Conservation (phyloP, 2,797 vertebrate species). For the Erethizon dorsatum region DNA sequence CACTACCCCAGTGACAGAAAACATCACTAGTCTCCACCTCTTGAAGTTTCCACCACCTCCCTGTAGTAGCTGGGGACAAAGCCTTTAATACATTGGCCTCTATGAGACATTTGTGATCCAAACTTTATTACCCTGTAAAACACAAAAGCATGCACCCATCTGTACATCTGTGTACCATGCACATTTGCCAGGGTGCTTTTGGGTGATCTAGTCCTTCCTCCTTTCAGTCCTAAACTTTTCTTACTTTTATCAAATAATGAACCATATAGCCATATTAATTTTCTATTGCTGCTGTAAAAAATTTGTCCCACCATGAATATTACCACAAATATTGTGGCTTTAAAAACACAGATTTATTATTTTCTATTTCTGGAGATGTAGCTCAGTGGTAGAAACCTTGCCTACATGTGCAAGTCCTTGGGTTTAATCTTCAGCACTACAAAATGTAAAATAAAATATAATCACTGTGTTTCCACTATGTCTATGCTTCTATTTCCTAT, state of each 20-base stretch:
- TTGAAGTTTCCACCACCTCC: neutral
- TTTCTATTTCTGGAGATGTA: neutral
- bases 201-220: neutral
- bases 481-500: neutral
- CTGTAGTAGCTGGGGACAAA: neutral
- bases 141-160: no score
- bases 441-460: neutral
- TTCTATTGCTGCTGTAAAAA: slow-evolving; percentile 1
- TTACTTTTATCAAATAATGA: slow-evolving; percentile 17
- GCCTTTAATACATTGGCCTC: neutral
- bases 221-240: neutral
- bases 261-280: neutral
- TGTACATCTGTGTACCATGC: neutral
- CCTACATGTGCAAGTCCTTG: neutral
- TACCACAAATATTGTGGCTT: neutral
- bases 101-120: neutral
- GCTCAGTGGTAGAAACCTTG: neutral
- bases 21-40: neutral
- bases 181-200: neutral
- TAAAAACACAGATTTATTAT: neutral
- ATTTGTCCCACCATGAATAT: neutral
- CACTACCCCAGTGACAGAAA: neutral
- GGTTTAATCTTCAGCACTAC: neutral
- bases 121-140: neutral
- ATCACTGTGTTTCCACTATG: neutral